These are phyloP conservation scores for Colistium nudipinnis DNA, from an alignment of 2,113 vertebrate genomes.

Conservation along the genomic window DNA sequence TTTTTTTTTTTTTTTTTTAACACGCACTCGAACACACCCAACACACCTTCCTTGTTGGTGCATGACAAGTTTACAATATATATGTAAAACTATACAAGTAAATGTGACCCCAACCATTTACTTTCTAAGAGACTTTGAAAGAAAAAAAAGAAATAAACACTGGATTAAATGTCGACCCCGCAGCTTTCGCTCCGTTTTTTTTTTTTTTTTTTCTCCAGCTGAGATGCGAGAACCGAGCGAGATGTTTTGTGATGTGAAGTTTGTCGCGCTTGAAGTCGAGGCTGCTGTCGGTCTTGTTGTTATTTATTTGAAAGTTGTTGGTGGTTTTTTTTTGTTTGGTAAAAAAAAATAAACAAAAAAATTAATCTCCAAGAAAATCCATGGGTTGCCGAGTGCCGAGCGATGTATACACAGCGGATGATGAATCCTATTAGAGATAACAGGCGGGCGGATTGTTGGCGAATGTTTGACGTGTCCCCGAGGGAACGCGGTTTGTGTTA, in stretches of 20 bases:
- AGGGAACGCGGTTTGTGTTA: constrained; percentile 34
- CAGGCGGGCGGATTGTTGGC: constrained; percentile 34
- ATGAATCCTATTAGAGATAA: constrained; percentile 52
- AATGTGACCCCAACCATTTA: no score
- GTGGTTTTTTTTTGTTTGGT: constrained; percentile 8
- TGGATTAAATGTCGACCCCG: background rate
- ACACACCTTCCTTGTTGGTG: no score
- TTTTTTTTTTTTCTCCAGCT: no score
- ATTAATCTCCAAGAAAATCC: background rate
- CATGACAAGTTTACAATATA: no score
- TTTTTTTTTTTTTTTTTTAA: no score
- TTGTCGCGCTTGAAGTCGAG: background rate
- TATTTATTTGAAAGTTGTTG: no score
- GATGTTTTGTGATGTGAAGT: background rate
- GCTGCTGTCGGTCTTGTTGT: background rate
- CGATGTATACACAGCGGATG: background rate
- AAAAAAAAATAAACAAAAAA: no score
- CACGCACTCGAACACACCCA: no score
- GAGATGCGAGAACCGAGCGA: background rate
- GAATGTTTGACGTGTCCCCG: constrained; percentile 33
- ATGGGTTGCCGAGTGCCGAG: constrained; percentile 21
- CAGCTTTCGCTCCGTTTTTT: background rate
- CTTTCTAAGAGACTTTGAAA: no score
- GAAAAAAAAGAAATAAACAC: no score
- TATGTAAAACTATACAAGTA: no score